Conservation (phyloP, 2,797 vertebrate species). For the Ammospiza maritima region DNA sequence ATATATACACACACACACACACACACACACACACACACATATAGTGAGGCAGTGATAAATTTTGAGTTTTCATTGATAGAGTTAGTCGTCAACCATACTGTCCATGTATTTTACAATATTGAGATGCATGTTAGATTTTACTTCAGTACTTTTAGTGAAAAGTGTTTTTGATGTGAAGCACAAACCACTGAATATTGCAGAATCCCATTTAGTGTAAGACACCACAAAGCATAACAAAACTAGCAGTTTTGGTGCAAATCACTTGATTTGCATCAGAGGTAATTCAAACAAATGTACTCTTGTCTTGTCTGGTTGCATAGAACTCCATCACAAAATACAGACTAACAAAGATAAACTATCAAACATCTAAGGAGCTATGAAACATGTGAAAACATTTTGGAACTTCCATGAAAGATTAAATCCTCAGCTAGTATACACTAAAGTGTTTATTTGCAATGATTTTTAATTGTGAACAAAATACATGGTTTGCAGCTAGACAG, state of each 20-base stretch:
- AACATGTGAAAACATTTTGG: neutral
- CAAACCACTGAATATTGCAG: neutral
- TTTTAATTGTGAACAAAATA: neutral
- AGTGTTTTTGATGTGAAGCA: neutral
- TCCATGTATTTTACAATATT: neutral
- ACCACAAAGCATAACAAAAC: neutral
- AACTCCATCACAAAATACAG: neutral
- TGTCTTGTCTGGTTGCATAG: neutral
- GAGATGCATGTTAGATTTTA: neutral
- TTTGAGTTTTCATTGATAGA: neutral
- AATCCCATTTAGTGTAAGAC: neutral
- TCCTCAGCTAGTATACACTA: neutral
- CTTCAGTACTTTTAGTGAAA: neutral
- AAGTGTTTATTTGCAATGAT: neutral
- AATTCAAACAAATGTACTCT: neutral
- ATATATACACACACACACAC: rapidly evolving
- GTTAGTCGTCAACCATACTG: neutral
- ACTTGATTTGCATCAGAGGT: neutral
- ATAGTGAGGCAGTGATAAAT: neutral
- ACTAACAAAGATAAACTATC: neutral
- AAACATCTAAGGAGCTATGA: neutral
- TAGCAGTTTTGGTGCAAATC: neutral
- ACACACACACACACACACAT: rapidly evolving
- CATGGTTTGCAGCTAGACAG: neutral
- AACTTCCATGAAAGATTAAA: neutral